These are phyloP conservation scores for Andricus quercusramuli DNA, from an alignment of 2,888 invertebrate genomes.

Conservation along the genomic window DNA sequence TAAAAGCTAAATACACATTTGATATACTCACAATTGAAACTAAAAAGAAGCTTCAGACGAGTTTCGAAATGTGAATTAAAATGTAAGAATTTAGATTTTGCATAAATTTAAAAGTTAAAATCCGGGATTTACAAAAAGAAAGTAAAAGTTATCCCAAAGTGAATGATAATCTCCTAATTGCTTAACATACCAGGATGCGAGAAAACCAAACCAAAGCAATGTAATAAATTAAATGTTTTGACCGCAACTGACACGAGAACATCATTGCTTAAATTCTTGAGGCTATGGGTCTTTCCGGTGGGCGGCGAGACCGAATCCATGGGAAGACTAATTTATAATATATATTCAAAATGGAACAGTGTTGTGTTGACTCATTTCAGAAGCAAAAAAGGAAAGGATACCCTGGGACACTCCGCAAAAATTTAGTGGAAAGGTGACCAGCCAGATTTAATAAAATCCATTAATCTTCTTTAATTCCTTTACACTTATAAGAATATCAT, in stretches of 20 bases:
- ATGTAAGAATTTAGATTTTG: background rate
- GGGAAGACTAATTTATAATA: constrained; percentile 38
- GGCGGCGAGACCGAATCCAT: constrained; percentile 24
- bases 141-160: background rate
- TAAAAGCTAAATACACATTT: too few relatives aligned
- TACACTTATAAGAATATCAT: too few relatives aligned
- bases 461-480: background rate
- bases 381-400: constrained; percentile 27
- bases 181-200: background rate
- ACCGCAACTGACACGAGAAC: constrained; percentile 34
- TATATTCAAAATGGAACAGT: constrained; percentile 31
- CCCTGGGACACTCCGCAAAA: background rate
- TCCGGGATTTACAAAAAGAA: background rate
- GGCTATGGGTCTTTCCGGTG: constrained; percentile 30
- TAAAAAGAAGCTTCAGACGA: too few relatives aligned
- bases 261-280: constrained; percentile 38
- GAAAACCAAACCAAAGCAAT: constrained; percentile 15
- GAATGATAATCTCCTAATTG: background rate
- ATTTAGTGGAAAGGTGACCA: background rate
- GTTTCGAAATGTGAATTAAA: background rate
- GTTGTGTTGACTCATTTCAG: constrained; percentile 37
- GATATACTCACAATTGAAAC: too few relatives aligned
- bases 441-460: background rate
- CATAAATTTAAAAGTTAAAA: too few relatives aligned
- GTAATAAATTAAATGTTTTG: constrained; percentile 36